Base-by-base conservation (phyloP, 2,113 vertebrate genomes). In the Petrocephalus microphthalmus region DNA sequence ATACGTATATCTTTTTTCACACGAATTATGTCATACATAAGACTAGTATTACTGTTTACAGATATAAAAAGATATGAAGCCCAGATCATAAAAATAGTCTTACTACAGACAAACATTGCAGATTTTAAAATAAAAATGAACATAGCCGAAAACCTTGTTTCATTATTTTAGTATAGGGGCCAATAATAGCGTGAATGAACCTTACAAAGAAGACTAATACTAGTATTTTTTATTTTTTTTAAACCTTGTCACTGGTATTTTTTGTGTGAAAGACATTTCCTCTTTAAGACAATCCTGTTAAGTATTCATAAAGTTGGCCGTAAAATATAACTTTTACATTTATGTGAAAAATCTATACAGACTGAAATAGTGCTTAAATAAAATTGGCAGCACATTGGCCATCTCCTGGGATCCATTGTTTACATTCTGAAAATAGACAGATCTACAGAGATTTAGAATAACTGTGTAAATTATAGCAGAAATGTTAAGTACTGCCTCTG, bases 311-410 rank as follows among this genome's bases (percentile, higher is more conserved):
- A 67, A 13, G n/a, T 67, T 74, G 15, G 5, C 25, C 11, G 6
- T 42, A 42, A 78, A 74, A 78, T 42, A 60, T 22, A 45, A 33
- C 13, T 86, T 56, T 42, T 45, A 86, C 37, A 45, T 7, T 53
- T 8, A 29, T 45, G n/a, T 85, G 86, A 85, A 91, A 42, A 78
- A 78, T 67, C 7, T 19, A 78, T 7, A n/a, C n/a, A 42, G 71
- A 78, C 33, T 17, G 71, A 78, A 88, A 91, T 13, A 87, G 87
- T 51, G 81, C 86, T 89, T 82, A 88, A 47, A 84, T 17, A 33
- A 33, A 90, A 93, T 93, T 92, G 92, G 60, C 42, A 88, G 94
- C 89, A 88, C 92, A 91, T 87, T 91, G 93, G 92, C 89, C 90
- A 71, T 84, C 52, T 84, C 89, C 91, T 78, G 90, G 85, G 88